Conservation (phyloP, 53 echinoderm and acorn worm species). For the Stichopus horrens region DNA sequence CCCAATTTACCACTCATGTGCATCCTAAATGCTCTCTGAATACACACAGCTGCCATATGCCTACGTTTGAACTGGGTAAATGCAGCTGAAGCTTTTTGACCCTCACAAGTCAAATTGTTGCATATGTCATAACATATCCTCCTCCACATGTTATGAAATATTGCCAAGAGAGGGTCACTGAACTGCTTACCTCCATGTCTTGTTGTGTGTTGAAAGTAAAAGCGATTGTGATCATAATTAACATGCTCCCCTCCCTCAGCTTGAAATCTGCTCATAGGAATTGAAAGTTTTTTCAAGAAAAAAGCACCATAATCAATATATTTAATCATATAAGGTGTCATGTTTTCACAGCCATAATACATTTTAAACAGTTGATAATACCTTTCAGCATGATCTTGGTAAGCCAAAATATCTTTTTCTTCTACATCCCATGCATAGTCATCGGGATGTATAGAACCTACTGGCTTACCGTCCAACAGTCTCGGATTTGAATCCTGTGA, state of each 20-base stretch:
- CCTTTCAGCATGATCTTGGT: constrained; percentile 23
- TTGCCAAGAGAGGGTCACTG: constrained; percentile 37
- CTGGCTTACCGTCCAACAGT: not conserved
- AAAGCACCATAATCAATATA: constrained; percentile 29
- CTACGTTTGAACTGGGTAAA: not conserved
- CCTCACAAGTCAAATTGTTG: not conserved
- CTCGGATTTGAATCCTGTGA: constrained; percentile 9
- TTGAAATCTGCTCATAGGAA: not conserved
- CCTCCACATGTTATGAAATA: constrained; percentile 28
- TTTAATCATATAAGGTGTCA: constrained; percentile 44
- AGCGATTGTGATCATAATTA: constrained; percentile 33
- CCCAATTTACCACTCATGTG: not conserved
- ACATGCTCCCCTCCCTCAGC: constrained; percentile 41
- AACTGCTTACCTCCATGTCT: too few species aligned
- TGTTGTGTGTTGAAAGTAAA: not conserved
- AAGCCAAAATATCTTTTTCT: not conserved
- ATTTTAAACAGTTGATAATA: constrained; percentile 16
- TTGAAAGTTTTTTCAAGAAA: constrained; percentile 4
- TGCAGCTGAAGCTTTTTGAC: not conserved
- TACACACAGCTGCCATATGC: not conserved
- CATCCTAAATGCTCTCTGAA: not conserved
- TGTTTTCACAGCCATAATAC: not conserved
- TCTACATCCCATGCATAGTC: constrained; percentile 29
- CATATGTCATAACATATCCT: not conserved
- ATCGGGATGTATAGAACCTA: not conserved